These are phyloP conservation scores for Orycteropus afer DNA, from an alignment of 2,113 vertebrate species.

Conservation along the genomic window DNA sequence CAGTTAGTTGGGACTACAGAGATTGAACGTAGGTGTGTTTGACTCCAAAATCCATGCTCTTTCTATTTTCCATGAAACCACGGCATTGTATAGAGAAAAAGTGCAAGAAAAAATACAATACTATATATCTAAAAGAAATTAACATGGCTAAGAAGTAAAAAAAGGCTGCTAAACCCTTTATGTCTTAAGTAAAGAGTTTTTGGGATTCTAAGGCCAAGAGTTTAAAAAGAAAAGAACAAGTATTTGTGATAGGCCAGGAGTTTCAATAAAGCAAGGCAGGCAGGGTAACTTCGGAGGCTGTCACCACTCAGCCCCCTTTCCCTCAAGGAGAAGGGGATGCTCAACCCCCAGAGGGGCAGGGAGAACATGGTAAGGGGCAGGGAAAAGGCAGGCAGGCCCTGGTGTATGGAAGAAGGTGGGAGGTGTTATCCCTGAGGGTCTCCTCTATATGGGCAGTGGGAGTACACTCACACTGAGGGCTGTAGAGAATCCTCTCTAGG, in stretches of 20 bases:
- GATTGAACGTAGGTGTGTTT: background rate
- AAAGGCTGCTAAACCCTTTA: background rate
- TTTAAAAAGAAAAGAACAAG: background rate
- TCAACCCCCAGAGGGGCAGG: background rate
- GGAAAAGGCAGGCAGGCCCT: background rate
- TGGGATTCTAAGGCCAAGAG: background rate
- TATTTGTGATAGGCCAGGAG: background rate
- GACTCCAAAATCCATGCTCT: background rate
- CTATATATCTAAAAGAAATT: background rate
- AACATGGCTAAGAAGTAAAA: background rate
- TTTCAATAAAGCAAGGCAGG: no score
- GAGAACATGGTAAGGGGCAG: no score
- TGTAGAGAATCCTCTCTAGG: no score
- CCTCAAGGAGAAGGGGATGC: background rate
- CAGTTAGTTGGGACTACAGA: background rate
- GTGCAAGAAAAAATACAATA: background rate
- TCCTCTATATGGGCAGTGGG: no score
- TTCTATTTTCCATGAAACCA: background rate
- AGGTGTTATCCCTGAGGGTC: no score
- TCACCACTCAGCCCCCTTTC: background rate
- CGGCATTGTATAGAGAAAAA: background rate
- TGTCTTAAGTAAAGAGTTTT: background rate
- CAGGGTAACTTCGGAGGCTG: background rate
- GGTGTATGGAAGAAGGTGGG: no score
- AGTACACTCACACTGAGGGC: no score